Evolutionary conservation across 2,888 invertebrate species (phyloP).

Genomic region (Biston betularia): DNA sequence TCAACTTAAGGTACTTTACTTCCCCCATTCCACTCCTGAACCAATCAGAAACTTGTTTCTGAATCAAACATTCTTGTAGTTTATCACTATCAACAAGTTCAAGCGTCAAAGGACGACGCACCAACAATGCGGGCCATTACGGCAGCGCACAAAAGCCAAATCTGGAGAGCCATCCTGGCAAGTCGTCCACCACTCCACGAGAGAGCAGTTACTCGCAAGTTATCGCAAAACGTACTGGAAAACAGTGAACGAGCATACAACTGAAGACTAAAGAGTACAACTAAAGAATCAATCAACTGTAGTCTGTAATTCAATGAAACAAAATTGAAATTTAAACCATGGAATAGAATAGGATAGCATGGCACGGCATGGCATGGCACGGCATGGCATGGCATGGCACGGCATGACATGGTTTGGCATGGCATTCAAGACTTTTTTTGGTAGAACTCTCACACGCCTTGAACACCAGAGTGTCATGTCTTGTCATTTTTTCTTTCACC

Average conservation of each 20-base stretch:
- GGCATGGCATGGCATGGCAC: too few relatives aligned
- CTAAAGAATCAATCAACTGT: too few relatives aligned
- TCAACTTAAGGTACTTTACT: conserved; percentile 11
- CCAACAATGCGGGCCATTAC: conserved; percentile 45
- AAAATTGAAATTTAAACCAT: too few relatives aligned
- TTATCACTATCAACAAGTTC: conserved; percentile 34
- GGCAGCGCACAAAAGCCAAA: conserved; percentile 49
- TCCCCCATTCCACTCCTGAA: conserved; percentile 9
- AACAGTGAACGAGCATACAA: conserved; percentile 4
- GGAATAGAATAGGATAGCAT: too few relatives aligned
- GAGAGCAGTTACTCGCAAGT: conserved; percentile 76
- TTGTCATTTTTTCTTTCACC: too few relatives aligned
- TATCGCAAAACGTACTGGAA: conserved; percentile 48
- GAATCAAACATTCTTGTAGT: conserved; percentile 28
- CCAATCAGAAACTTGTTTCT: conserved; percentile 23
- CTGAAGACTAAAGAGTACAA: too few relatives aligned
- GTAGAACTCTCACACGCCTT: too few relatives aligned
- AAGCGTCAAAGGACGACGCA: conserved; percentile 34
- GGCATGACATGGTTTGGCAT: too few relatives aligned
- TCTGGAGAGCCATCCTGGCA: conserved; percentile 65
- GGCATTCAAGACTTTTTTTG: too few relatives aligned
- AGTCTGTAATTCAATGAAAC: background rate
- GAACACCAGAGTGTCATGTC: too few relatives aligned
- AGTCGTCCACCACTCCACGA: conserved; percentile 63
- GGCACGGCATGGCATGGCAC: too few relatives aligned